phyloP scores from a whole-genome alignment of 1,140 invertebrate genomes.

The Proales similis region DNA sequence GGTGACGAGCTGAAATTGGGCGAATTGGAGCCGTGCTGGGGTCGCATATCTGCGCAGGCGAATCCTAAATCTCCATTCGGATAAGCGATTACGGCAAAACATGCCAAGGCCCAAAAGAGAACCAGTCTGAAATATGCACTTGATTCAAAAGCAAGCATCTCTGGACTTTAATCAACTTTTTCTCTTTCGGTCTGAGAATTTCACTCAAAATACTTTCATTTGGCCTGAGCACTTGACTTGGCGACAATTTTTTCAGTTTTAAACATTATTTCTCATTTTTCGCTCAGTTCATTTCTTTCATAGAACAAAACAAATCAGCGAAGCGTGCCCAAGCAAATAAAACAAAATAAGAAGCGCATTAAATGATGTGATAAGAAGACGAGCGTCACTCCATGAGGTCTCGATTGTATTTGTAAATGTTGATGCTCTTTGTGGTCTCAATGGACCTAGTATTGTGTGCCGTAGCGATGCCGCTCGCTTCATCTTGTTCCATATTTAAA shows the following conservation, averaged over 20 bases:
- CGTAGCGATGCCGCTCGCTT: not conserved
- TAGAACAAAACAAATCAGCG: not conserved
- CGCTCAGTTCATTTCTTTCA: conserved; percentile 6
- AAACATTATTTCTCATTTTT: conserved; percentile 1
- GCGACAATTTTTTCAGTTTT: not conserved
- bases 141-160: no score
- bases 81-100: no score
- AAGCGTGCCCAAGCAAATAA: not conserved
- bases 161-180: no score
- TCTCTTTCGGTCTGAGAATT: no score
- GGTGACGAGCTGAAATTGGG: no score
- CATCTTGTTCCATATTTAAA: not conserved
- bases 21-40: no score
- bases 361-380: not conserved
- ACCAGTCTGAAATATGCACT: no score
- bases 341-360: conserved; percentile 5
- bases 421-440: conserved; percentile 14
- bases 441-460: not conserved
- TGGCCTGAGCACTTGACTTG: no score
- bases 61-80: no score
- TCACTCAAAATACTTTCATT: no score
- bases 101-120: no score
- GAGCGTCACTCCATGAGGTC: conserved; percentile 9
- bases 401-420: conserved; percentile 37
- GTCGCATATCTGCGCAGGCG: no score